Evolutionary conservation across 2,888 invertebrate genomes (phyloP), one percentile per base, ranked within the genome.

Genomic region (Cryptocephalus primarius): DNA sequence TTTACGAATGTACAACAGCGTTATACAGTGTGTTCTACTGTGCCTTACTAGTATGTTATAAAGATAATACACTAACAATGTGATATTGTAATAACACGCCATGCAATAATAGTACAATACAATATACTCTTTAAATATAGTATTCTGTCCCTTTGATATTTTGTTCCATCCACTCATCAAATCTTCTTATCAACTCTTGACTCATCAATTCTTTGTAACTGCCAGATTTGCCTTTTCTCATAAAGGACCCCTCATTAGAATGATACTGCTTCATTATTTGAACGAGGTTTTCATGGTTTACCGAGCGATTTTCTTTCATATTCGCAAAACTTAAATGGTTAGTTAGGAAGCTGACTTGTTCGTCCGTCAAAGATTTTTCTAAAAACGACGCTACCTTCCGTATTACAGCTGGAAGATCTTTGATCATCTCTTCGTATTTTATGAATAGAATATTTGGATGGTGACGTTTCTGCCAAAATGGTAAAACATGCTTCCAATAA

Each of bases 111-210:
- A n/a, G n/a, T n/a, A n/a, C n/a, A n/a, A n/a, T n/a, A n/a, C n/a
- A n/a, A n/a, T n/a, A n/a, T n/a, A n/a, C n/a, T n/a, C n/a, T 44
- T 13, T 33, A 40, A 6, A 45, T 33, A n/a, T 2, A 43, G 41
- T 51, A 51, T 45, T 75, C 82, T 0, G 79, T 80, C 1, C 76
- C 80, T 45, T 74, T 72, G 32, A 79, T 67, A 65, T 83, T 75
- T 39, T 75, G 64, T 32, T 75, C 75, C 1, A 77, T 41, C 41
- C 41, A 41, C 2, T 14, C n/a, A 9, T 41, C 41, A 14, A 41
- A 41, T 11, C 8, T n/a, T 6, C 14, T 11, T 2, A 22, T 9
- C 41, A 41, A 13, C n/a, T 41, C 41, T 41, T 13, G 8, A 11
- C 10, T 31, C 41, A 41, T 41, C 50, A 83, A 57, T 1, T 60